Evolutionary conservation across 2,888 invertebrate species (phyloP), one percentile per base, ranked within the genome.

Genomic region (Drosophila bunnanda): DNA sequence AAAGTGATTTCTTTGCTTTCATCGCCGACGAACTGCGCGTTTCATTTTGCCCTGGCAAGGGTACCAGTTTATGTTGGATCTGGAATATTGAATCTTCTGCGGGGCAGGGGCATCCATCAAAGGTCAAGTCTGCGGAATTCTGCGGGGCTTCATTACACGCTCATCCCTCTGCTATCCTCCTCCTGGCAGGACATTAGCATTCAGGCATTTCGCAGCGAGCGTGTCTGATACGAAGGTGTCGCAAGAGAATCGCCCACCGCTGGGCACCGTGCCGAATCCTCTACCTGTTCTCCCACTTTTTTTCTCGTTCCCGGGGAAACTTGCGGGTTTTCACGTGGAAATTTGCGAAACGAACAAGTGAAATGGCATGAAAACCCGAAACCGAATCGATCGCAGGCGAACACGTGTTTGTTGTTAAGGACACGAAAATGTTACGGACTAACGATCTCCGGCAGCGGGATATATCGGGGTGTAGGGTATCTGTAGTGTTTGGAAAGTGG

Each of bases 1-100:
- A 82, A 86, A 87, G 73, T 82, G 87, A 77, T 78, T 86, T 80
- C 65, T 65, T 60, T 52, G 50, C 67, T 34, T 61, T 55, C 81
- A 79, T 75, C 75, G 56, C 32, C 53, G 13, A 36, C 53, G 44
- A 70, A 55, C 65, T 71, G 64, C 65, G 65, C 69, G 80, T 70
- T 78, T 75, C 72, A 59, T 56, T 62, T 74, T 62, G 67, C 60
- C 52, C 64, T n/a, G 20, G 22, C 22, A 73, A 73, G 58, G 70
- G 73, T 65, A 59, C 58, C 62, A 76, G 66, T 83, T 77, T 8
- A 4, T 44, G n/a, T 75, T 64, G 66, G 25, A 13, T 25, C 25
- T 25, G 7, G 39, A n/a, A n/a, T n/a, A 22, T 41, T 22, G 48
- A 43, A n/a, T 44, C 25, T 52, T 8, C 28, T 17, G 17, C 17